Conservation (phyloP, 2,888 invertebrate species). For the Agonopterix arenella region DNA sequence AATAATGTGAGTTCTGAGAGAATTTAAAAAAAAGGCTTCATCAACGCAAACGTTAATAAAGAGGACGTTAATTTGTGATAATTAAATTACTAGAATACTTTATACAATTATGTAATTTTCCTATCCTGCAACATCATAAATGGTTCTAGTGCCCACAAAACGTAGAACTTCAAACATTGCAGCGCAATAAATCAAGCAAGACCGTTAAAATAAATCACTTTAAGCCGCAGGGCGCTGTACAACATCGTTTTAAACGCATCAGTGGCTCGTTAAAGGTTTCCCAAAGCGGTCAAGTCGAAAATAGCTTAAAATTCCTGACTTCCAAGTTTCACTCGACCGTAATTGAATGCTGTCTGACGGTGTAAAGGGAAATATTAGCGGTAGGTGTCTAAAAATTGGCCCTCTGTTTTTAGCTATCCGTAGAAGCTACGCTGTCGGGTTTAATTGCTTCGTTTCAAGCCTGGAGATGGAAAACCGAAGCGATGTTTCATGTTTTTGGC, state of each 20-base stretch:
- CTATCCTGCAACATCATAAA: too few relatives aligned
- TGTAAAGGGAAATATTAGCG: slow-evolving; percentile 29
- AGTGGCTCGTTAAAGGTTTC: slow-evolving; percentile 33
- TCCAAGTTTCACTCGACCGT: slow-evolving; percentile 37
- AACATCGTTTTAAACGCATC: slow-evolving; percentile 27
- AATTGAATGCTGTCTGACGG: slow-evolving; percentile 33
- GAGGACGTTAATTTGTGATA: too few relatives aligned
- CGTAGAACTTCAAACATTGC: too few relatives aligned
- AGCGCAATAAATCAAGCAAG: background rate
- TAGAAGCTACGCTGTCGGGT: background rate
- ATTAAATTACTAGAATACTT: too few relatives aligned
- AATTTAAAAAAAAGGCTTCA: too few relatives aligned
- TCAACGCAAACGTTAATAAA: too few relatives aligned
- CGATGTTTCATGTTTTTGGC: slow-evolving; percentile 1
- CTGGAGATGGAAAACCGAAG: background rate
- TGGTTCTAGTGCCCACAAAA: too few relatives aligned
- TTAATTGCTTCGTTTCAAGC: slow-evolving; percentile 10
- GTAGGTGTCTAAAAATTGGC: slow-evolving; percentile 9
- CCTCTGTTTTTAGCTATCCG: slow-evolving; percentile 2
- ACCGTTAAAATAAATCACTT: slow-evolving; percentile 16
- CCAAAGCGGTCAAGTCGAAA: slow-evolving; percentile 39
- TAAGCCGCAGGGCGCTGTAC: slow-evolving; percentile 8
- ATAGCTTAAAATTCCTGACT: slow-evolving; percentile 44
- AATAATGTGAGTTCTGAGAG: too few relatives aligned
- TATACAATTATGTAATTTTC: too few relatives aligned